Percentiles rank a stretch among this genome's conserved stretches.
Evolutionary conservation across 2,797 vertebrate genomes (phyloP).

Genomic region (Enteromius trimaculatus): DNA sequence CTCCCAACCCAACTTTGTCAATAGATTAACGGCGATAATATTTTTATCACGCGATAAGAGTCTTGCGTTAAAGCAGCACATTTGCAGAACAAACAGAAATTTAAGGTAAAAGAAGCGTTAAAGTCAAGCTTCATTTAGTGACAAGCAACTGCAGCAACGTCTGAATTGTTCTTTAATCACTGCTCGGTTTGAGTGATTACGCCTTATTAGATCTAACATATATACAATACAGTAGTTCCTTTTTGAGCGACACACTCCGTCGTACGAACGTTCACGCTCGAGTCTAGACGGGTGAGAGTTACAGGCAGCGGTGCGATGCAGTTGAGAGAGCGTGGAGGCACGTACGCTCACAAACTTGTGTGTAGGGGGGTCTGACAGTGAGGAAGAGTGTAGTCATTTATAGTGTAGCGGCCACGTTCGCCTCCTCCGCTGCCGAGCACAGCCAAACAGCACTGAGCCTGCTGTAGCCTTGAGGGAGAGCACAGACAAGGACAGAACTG

Average conservation of each 20-base stretch:
- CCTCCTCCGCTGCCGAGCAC: slow-evolving; percentile 63
- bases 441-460: slow-evolving; percentile 38
- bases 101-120: not conserved
- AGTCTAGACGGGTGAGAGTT: not conserved
- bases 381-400: slow-evolving; percentile 67
- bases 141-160: slow-evolving; percentile 40
- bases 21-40: too few relatives aligned
- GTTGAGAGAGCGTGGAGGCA: not conserved
- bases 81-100: too few relatives aligned
- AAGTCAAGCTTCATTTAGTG: slow-evolving; percentile 30
- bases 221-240: slow-evolving; percentile 42
- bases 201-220: slow-evolving; percentile 55
- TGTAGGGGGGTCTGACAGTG: slow-evolving; percentile 19
- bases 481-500: slow-evolving; percentile 77
- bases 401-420: slow-evolving; percentile 67
- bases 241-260: slow-evolving; percentile 21
- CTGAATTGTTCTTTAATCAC: slow-evolving; percentile 56
- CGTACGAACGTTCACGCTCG: slow-evolving; percentile 22
- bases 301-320: slow-evolving; percentile 31
- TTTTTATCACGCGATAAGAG: too few relatives aligned
- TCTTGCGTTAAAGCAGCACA: too few relatives aligned
- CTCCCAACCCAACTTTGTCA: too few relatives aligned
- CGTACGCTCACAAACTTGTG: not conserved
- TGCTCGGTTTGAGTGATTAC: slow-evolving; percentile 54
- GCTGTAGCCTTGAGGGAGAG: slow-evolving; percentile 76